phyloP scores from a whole-genome alignment of 2,113 vertebrate species.

The Tychaedon coryphoeus region DNA sequence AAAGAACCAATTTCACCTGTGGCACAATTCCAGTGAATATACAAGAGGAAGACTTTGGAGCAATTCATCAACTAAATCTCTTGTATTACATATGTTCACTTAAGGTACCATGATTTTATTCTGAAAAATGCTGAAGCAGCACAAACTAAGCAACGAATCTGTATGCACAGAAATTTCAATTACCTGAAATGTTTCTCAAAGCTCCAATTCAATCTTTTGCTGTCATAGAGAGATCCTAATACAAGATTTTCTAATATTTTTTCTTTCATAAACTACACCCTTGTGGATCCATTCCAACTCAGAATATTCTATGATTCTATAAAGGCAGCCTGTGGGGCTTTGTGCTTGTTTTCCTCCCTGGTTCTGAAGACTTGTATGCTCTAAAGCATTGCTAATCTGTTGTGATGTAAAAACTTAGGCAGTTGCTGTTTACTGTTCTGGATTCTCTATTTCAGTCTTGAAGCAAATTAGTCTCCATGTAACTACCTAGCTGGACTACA shows the following conservation, averaged over 20 bases:
- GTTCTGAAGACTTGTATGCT: not conserved
- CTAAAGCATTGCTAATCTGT: not conserved
- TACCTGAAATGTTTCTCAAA: not conserved
- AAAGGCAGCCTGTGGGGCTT: not conserved
- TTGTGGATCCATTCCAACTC: not conserved
- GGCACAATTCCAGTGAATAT: not conserved
- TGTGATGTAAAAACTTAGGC: not conserved
- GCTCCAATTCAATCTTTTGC: not conserved
- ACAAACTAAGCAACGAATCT: not conserved
- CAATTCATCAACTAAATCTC: conserved; percentile 28
- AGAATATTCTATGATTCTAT: not conserved
- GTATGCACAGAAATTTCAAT: not conserved
- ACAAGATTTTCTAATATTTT: not conserved
- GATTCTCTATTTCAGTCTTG: not conserved
- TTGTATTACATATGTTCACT: not conserved
- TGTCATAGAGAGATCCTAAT: not conserved
- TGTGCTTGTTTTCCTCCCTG: not conserved
- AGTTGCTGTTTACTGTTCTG: not conserved
- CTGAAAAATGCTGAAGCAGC: not conserved
- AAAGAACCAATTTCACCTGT: not conserved
- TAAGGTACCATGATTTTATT: conserved; percentile 18
- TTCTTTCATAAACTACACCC: not conserved
- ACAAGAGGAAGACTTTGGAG: not conserved
- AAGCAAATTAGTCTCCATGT: not conserved
- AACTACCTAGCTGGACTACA: not conserved